Evolutionary conservation across 2,797 vertebrate species (phyloP).

Genomic region (Merluccius polli): DNA sequence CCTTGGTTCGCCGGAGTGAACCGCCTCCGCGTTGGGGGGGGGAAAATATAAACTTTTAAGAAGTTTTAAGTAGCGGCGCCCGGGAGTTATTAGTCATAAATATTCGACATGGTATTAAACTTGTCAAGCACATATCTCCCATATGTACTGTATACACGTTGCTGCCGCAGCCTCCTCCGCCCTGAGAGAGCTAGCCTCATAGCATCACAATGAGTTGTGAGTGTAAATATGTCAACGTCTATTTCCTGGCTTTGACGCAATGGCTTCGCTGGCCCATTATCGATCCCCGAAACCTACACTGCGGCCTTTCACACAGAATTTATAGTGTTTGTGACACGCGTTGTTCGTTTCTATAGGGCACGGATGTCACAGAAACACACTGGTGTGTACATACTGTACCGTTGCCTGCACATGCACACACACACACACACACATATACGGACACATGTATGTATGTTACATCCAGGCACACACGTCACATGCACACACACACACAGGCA

Average conservation of each 20-base stretch:
- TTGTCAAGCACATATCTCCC: background rate
- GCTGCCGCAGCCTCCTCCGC: background rate
- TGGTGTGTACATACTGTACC: conserved; percentile 18
- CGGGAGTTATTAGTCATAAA: background rate
- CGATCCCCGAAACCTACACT: conserved; percentile 30
- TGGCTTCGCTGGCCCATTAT: conserved; percentile 32
- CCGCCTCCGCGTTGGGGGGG: background rate
- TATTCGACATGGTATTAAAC: background rate
- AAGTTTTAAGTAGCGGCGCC: background rate
- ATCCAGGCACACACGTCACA: background rate
- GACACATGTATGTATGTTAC: background rate
- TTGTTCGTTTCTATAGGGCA: conserved; percentile 21
- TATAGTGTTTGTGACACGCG: conserved; percentile 40
- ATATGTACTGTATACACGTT: background rate
- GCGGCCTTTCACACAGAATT: conserved; percentile 25
- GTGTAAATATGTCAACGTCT: conserved; percentile 29
- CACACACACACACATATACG: conserved; percentile 13
- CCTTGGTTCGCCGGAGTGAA: conserved; percentile 17
- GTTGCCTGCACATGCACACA: conserved; percentile 3
- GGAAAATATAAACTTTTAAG: background rate
- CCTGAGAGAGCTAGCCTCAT: conserved; percentile 36
- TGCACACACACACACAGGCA: conserved; percentile 4
- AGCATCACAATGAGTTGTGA: conserved; percentile 22
- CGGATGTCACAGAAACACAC: background rate
- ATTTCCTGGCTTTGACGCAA: conserved; percentile 33